A percentile compares a stretch with the other conserved stretches of the same genome.
phyloP scores from a whole-genome alignment of 2,888 invertebrate species.

The Cenopis cana region DNA sequence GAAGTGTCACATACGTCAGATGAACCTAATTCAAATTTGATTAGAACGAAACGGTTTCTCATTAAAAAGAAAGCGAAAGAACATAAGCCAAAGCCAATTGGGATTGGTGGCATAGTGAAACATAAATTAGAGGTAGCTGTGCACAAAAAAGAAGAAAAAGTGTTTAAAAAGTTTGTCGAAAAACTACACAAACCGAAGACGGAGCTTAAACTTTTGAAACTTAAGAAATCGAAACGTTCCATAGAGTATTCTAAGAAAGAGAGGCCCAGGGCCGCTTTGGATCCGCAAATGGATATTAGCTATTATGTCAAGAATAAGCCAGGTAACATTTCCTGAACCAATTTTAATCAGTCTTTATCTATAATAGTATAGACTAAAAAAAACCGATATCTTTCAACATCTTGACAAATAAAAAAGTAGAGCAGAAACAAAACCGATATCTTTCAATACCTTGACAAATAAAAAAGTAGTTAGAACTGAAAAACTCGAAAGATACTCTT shows the following conservation, averaged over 20 bases:
- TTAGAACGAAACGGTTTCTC: slow-evolving; percentile 25
- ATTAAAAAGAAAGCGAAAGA: slow-evolving; percentile 29
- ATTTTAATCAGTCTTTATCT: no score
- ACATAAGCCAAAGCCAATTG: slow-evolving; percentile 5
- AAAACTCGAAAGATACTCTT: no score
- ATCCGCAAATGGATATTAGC: slow-evolving; percentile 66
- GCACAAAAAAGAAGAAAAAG: slow-evolving; percentile 46
- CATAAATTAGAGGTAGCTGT: slow-evolving; percentile 50
- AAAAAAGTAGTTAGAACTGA: no score
- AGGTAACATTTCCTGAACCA: slow-evolving; percentile 37
- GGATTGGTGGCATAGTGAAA: slow-evolving; percentile 47
- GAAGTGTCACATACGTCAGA: slow-evolving; percentile 30
- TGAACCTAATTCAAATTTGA: background rate
- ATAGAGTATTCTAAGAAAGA: slow-evolving; percentile 52
- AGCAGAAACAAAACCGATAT: no score
- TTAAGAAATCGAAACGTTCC: slow-evolving; percentile 49
- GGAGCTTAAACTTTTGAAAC: slow-evolving; percentile 41
- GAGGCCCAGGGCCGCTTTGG: slow-evolving; percentile 53
- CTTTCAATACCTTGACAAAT: no score
- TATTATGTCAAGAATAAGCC: slow-evolving; percentile 66
- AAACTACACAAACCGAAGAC: slow-evolving; percentile 48
- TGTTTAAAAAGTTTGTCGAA: slow-evolving; percentile 52
- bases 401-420: no score
- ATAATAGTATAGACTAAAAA: no score
- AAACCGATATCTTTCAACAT: no score